A percentile compares a stretch with the other conserved stretches of the same genome.
Conservation (phyloP, 1,140 invertebrate species). For the Cyphomyrmex costatus region DNA sequence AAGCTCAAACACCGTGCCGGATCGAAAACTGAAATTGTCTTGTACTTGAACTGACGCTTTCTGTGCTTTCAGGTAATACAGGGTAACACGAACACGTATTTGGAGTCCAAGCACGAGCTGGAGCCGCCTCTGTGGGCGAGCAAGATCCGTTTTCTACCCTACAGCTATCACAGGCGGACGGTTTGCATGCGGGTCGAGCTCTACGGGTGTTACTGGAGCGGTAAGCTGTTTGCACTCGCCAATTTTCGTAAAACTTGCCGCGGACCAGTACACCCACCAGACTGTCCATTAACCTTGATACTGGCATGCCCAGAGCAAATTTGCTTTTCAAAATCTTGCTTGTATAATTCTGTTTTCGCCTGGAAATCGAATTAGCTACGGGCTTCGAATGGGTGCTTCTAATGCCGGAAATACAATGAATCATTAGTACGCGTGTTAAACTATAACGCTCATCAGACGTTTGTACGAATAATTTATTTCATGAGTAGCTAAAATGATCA, state of each 20-base stretch:
- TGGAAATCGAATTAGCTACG: constrained; percentile 59
- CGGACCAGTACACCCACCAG: constrained; percentile 71
- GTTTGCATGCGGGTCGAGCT: constrained; percentile 94
- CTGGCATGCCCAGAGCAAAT: constrained; percentile 65
- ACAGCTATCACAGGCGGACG: constrained; percentile 91
- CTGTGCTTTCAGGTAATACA: constrained; percentile 91
- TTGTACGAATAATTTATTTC: not conserved
- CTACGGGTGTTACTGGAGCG: constrained; percentile 91
- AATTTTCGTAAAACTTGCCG: constrained; percentile 77
- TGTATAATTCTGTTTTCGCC: constrained; percentile 72
- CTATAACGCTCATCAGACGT: not conserved
- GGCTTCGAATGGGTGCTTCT: constrained; percentile 40
- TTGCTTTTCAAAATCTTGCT: constrained; percentile 76
- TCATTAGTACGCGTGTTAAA: constrained; percentile 41
- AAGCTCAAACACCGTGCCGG: constrained; percentile 55
- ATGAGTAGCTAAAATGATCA: not conserved
- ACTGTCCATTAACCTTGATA: constrained; percentile 75
- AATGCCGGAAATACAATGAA: constrained; percentile 44
- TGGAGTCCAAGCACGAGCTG: constrained; percentile 91
- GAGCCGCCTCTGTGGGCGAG: constrained; percentile 91
- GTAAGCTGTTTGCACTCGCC: constrained; percentile 85
- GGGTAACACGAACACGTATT: constrained; percentile 96
- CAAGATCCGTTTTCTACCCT: constrained; percentile 92
- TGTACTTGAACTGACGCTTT: constrained; percentile 65
- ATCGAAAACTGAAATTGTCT: constrained; percentile 61